Base-by-base conservation (phyloP, 2,797 vertebrate genomes). In the Enteromius trimaculatus region DNA sequence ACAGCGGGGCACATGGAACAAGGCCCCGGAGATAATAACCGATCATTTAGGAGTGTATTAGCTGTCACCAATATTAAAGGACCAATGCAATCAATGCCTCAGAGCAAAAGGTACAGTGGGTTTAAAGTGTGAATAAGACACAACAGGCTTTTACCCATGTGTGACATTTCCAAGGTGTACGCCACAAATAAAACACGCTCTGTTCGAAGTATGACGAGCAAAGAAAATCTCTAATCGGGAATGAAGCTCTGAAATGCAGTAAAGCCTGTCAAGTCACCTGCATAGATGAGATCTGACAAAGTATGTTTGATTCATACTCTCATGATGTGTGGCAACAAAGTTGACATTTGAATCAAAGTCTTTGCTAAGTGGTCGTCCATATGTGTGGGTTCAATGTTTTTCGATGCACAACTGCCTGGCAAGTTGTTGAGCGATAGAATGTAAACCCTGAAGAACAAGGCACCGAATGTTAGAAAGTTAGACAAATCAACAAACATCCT, bases 31-130 rank as follows among this genome's bases (percentile, higher is more conserved):
- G 92, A 93, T 94, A 92, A 93, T 93, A 93, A 91, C 89, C 91
- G 91, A 93, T 92, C 92, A 93, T 93, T 94, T 92, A 91, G 89
- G 90, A 91, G 90, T 91, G 90, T 92, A 93, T 92, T 91, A 93
- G 92, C 91, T 92, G 91, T 91, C 92, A 92, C 92, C 90, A 91
- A 88, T 91, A 91, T 92, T 90, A 92, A 88, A 90, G 93, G 86
- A 91, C 82, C 88, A 81, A 89, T 87, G 88, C 88, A 89, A 92
- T 91, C 91, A 90, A 91, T 91, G 87, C 85, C 87, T 88, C 79
- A 51, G 87, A 62, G 39, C 11, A 84, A 69, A 77, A 80, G 83
- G 66, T 82, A 85, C 79, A 75, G 80, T 75, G 84, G 80, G 84
- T 55, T 77, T 79, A 82, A 79, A 79, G 26, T 82, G 76, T 72